Evolutionary conservation across 2,888 invertebrate species (phyloP).

Genomic region (Pycnomerus fuliginosus): DNA sequence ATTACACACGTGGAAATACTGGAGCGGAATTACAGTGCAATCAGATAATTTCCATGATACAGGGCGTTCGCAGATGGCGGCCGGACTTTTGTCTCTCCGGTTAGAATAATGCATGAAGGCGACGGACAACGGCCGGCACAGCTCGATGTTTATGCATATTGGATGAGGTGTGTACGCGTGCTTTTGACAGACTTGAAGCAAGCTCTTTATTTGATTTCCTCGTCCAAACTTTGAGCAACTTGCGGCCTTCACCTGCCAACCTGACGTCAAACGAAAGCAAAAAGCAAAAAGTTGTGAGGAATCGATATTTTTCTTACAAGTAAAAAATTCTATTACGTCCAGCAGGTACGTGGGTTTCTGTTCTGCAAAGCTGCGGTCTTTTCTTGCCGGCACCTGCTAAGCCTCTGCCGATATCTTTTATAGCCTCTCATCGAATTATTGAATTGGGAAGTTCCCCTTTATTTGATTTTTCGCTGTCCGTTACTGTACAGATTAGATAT

Average conservation of each 20-base stretch:
- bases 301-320: too few species aligned
- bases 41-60: conserved; percentile 40
- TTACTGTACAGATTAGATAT: conserved; percentile 31
- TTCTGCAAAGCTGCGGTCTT: conserved; percentile 31
- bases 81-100: conserved; percentile 35
- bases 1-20: conserved; percentile 40
- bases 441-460: conserved; percentile 37
- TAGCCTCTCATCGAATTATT: conserved; percentile 38
- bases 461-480: conserved; percentile 35
- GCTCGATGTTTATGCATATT: conserved; percentile 40
- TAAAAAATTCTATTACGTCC: too few species aligned
- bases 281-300: too few species aligned
- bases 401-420: conserved; percentile 37
- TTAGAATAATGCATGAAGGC: conserved; percentile 51
- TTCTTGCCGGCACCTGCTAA: conserved; percentile 36
- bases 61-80: conserved; percentile 33
- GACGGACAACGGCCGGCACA: conserved; percentile 38
- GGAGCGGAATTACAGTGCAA: conserved; percentile 43
- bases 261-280: too few species aligned
- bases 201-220: conserved; percentile 37
- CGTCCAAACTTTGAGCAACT: conserved; percentile 28
- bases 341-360: conserved; percentile 29
- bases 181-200: conserved; percentile 39
- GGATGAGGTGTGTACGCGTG: conserved; percentile 42
- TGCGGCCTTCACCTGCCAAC: conserved; percentile 21